phyloP scores from a whole-genome alignment of 2,113 vertebrate species.

The Gila orcuttii region DNA sequence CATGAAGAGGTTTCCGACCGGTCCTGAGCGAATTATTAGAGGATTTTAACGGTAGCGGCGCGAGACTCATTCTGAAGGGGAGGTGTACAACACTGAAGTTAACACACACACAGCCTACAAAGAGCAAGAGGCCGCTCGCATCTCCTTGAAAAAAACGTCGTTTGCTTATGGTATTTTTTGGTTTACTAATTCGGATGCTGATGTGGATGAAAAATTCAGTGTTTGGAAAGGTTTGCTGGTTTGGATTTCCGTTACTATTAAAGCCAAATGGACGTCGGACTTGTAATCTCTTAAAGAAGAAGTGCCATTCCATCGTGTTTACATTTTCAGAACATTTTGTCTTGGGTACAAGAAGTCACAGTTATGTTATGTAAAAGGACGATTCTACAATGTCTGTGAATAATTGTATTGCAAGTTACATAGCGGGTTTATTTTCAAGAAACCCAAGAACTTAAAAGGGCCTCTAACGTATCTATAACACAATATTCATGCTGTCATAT shows the following conservation, averaged over 20 bases:
- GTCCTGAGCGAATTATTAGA: constrained; percentile 45
- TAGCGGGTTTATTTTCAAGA: not conserved
- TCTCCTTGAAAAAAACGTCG: constrained; percentile 40
- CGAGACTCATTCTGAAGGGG: constrained; percentile 49
- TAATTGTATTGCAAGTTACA: not conserved
- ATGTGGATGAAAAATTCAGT: not conserved
- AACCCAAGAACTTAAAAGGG: constrained; percentile 1
- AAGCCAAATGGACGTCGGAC: constrained; percentile 56
- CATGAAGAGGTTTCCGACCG: constrained; percentile 35
- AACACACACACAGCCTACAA: constrained; percentile 55
- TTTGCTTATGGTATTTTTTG: constrained; percentile 48
- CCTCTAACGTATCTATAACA: constrained; percentile 1
- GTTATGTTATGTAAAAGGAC: not conserved
- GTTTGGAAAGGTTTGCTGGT: constrained; percentile 33
- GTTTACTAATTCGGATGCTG: constrained; percentile 2
- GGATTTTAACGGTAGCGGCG: constrained; percentile 51
- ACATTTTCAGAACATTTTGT: constrained; percentile 5
- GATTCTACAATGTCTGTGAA: not conserved
- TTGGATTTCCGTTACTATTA: constrained; percentile 34
- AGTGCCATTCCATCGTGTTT: constrained; percentile 34
- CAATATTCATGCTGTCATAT: not conserved
- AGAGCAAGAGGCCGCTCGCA: constrained; percentile 55
- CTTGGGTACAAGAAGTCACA: not conserved
- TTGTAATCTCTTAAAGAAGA: constrained; percentile 62
- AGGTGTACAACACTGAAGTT: constrained; percentile 58